Conservation (phyloP, 2,113 vertebrate species). For the Syngnathus floridae region DNA sequence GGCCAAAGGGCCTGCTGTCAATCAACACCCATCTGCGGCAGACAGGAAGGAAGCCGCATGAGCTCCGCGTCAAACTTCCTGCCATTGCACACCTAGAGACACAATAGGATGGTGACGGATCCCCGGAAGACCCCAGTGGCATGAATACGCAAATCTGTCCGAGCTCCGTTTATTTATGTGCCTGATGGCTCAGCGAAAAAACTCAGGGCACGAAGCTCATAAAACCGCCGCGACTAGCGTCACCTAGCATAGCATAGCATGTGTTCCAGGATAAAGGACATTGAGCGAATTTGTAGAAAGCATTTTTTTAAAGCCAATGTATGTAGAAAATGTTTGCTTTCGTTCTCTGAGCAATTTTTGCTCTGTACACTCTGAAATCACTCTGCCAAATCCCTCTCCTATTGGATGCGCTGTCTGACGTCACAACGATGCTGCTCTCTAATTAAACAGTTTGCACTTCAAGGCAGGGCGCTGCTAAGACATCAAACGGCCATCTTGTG, state of each 20-base stretch:
- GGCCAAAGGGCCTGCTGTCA: constrained; percentile 43
- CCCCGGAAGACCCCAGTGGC: constrained; percentile 39
- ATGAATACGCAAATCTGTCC: constrained; percentile 13
- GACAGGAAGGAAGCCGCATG: constrained; percentile 58
- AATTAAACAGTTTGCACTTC: too few relatives aligned
- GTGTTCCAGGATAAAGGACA: neutral
- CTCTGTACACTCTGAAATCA: too few relatives aligned
- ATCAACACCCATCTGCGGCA: constrained; percentile 44
- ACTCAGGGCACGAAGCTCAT: neutral
- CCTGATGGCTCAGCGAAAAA: constrained; percentile 33
- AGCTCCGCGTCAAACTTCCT: constrained; percentile 64
- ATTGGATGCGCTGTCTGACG: too few relatives aligned
- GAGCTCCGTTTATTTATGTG: constrained; percentile 20
- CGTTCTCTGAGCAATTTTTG: too few relatives aligned
- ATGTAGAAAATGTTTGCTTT: too few relatives aligned
- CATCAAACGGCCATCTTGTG: too few relatives aligned
- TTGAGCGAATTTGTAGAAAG: neutral
- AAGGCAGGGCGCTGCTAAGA: too few relatives aligned
- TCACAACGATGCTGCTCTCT: too few relatives aligned
- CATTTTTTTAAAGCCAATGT: neutral
- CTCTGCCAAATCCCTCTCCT: too few relatives aligned
- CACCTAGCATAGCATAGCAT: neutral
- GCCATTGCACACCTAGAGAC: constrained; percentile 32
- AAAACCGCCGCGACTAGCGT: neutral
- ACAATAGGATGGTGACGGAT: constrained; percentile 49